phyloP scores from a whole-genome alignment of 2,888 invertebrate genomes.

The Sturmia bella region DNA sequence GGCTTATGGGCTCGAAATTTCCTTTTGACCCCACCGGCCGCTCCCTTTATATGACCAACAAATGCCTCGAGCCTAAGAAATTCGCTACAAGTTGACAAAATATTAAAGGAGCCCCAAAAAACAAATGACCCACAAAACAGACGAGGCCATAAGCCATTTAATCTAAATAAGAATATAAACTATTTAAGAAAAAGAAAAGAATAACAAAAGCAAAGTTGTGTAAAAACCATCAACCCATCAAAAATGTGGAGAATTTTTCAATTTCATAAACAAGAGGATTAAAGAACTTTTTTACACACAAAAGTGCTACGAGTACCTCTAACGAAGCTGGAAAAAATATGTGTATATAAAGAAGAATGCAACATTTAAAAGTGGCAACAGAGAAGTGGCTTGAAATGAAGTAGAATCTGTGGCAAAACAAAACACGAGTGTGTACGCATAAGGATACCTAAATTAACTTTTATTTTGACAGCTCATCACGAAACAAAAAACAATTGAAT shows the following conservation, averaged over 20 bases:
- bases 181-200: background rate
- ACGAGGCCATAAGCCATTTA: conserved; percentile 8
- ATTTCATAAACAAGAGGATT: conserved; percentile 19
- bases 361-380: background rate
- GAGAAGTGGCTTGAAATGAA: background rate
- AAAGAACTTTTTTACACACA: background rate
- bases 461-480: conserved; percentile 39
- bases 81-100: background rate
- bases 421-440: background rate
- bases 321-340: too few species aligned
- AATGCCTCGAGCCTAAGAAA: background rate
- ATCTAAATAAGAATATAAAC: too few species aligned
- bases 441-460: background rate
- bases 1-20: too few species aligned
- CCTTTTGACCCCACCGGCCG: too few species aligned
- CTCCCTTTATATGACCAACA: too few species aligned
- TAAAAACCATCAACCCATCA: conserved; percentile 17
- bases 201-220: conserved; percentile 14
- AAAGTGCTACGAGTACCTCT: too few species aligned
- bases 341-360: too few species aligned
- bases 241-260: background rate
- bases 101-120: conserved; percentile 11
- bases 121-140: conserved; percentile 1
- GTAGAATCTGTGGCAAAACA: background rate
- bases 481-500: conserved; percentile 46